phyloP scores from a whole-genome alignment of 2,113 vertebrate species.

The Rhea americana region DNA sequence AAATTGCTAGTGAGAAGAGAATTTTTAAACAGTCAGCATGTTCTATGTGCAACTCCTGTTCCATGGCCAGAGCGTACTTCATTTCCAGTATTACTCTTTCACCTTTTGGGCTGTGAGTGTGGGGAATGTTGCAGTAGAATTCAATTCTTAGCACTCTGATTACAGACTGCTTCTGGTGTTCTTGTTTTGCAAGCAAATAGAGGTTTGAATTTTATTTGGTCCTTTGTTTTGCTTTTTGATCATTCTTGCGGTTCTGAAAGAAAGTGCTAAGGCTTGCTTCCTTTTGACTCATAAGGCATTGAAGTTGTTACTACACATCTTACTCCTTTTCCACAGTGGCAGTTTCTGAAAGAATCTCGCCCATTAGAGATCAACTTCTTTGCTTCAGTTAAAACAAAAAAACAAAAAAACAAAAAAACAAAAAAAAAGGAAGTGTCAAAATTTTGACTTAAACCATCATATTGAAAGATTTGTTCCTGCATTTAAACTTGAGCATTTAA shows the following conservation, averaged over 20 bases:
- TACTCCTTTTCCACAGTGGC: background rate
- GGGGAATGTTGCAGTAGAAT: background rate
- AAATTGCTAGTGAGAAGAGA: background rate
- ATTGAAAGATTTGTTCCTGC: background rate
- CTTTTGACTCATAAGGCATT: background rate
- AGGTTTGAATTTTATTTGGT: background rate
- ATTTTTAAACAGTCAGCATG: background rate
- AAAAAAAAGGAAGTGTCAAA: background rate
- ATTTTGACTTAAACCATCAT: background rate
- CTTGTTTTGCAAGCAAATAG: background rate
- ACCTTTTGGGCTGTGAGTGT: background rate
- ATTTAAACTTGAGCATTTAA: background rate
- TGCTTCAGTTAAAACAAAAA: background rate
- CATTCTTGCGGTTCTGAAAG: background rate
- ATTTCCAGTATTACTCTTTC: background rate
- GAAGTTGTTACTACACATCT: background rate
- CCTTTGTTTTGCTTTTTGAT: background rate
- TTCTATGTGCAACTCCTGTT: background rate
- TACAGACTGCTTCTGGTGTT: background rate
- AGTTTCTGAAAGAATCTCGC: background rate
- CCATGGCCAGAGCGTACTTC: background rate
- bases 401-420: background rate
- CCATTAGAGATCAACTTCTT: background rate
- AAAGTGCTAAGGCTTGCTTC: background rate
- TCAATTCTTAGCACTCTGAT: background rate